These are phyloP conservation scores for Ectobius pallidus DNA, from an alignment of 2,888 invertebrate genomes.

Conservation along the genomic window DNA sequence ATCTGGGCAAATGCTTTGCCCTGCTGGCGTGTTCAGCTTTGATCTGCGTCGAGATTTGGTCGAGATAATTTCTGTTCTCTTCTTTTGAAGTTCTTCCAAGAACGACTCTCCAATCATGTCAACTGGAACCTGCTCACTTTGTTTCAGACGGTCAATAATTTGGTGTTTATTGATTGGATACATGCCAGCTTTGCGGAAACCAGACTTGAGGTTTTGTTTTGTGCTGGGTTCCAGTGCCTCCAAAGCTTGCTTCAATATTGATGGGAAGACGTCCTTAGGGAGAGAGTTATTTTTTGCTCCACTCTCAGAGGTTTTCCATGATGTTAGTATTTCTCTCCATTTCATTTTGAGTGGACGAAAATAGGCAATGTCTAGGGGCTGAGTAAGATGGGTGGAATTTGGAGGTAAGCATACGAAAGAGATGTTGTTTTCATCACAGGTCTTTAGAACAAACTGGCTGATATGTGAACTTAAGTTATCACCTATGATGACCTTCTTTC, in stretches of 20 bases:
- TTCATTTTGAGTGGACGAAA: no score
- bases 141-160: not conserved
- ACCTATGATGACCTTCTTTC: not conserved
- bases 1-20: no score
- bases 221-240: not conserved
- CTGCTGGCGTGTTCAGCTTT: not conserved
- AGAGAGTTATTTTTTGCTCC: not conserved
- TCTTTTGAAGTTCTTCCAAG: not conserved
- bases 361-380: not conserved
- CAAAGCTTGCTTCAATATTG: no score
- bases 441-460: not conserved
- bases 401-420: not conserved
- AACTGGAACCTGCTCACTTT: not conserved
- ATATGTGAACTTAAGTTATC: not conserved
- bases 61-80: no score
- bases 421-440: not conserved
- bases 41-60: not conserved
- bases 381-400: not conserved
- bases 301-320: no score
- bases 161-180: not conserved
- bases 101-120: not conserved
- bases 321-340: no score
- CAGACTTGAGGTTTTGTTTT: not conserved
- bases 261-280: not conserved
- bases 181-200: not conserved